Evolutionary conservation across 1,140 invertebrate genomes (phyloP).

Genomic region (Heliconius congener): DNA sequence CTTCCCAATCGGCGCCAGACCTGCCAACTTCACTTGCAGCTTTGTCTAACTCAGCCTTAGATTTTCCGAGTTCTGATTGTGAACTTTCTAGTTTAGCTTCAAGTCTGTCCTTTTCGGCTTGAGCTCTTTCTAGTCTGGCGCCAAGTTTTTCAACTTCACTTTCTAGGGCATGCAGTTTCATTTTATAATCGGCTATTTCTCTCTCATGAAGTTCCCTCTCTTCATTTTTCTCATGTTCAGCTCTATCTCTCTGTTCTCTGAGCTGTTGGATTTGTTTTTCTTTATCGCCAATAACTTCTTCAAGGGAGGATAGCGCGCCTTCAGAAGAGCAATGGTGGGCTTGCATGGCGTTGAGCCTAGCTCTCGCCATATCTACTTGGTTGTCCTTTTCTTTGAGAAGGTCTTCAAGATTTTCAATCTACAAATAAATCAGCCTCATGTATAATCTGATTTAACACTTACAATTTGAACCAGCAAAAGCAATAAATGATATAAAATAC

Average conservation of each 20-base stretch:
- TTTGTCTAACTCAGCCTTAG: conserved; percentile 95
- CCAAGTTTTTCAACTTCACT: conserved; percentile 95
- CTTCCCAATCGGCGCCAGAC: conserved; percentile 94
- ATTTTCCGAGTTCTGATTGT: conserved; percentile 95
- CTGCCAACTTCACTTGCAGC: conserved; percentile 93
- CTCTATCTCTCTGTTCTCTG: conserved; percentile 94
- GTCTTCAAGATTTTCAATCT: conserved; percentile 99
- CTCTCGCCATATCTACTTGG: conserved; percentile 96
- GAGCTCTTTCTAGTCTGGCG: conserved; percentile 91
- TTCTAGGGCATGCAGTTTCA: conserved; percentile 94
- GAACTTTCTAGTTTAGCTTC: conserved; percentile 95
- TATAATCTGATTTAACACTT: background rate
- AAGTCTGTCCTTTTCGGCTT: conserved; percentile 93
- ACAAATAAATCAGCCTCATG: conserved; percentile 47
- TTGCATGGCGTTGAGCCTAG: conserved; percentile 94
- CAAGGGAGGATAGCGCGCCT: conserved; percentile 94
- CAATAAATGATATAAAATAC: conserved; percentile 10
- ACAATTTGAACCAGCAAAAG: background rate
- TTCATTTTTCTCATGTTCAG: conserved; percentile 98
- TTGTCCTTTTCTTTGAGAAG: conserved; percentile 98
- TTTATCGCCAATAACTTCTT: conserved; percentile 98
- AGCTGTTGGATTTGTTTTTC: conserved; percentile 96
- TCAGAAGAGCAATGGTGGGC: conserved; percentile 95
- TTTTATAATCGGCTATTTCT: conserved; percentile 96
- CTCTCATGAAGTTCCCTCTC: conserved; percentile 96